Percentiles rank a stretch among this genome's conserved stretches.
Conservation (phyloP, 2,888 invertebrate species). For the Axea sp. region DNA sequence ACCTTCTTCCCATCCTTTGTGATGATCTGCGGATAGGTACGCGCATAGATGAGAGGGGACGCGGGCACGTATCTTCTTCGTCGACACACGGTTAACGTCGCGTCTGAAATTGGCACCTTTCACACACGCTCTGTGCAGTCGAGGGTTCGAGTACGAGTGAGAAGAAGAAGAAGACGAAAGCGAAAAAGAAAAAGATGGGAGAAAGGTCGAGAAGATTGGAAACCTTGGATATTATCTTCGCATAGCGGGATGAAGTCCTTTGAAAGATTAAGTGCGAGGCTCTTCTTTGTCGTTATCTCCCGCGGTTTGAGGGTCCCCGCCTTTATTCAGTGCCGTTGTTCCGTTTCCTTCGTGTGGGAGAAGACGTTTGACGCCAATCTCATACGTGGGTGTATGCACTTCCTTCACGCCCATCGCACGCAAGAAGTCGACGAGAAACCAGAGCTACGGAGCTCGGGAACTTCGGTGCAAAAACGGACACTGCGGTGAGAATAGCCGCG, state of each 20-base stretch:
- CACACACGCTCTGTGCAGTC: conserved; percentile 55
- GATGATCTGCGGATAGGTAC: conserved; percentile 55
- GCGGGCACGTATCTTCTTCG: conserved; percentile 39
- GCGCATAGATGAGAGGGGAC: conserved; percentile 54
- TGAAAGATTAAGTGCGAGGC: conserved; percentile 60
- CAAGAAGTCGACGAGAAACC: conserved; percentile 42
- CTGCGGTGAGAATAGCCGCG: conserved; percentile 30
- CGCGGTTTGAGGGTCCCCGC: conserved; percentile 42
- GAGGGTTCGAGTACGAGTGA: conserved; percentile 38
- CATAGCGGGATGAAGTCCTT: conserved; percentile 59
- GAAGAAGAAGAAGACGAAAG: conserved; percentile 18
- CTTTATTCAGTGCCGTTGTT: conserved; percentile 46
- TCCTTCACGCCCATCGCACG: conserved; percentile 61
- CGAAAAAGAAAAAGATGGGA: conserved; percentile 26
- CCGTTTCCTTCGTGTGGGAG: conserved; percentile 65
- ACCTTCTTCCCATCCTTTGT: conserved; percentile 56
- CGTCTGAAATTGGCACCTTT: conserved; percentile 68
- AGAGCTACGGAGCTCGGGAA: conserved; percentile 28
- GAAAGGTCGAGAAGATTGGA: conserved; percentile 56
- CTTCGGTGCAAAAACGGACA: conserved; percentile 34
- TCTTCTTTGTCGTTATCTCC: conserved; percentile 27
- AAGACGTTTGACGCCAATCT: conserved; percentile 64
- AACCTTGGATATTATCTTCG: conserved; percentile 60
- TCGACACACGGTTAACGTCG: conserved; percentile 52
- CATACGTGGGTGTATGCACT: conserved; percentile 65